Evolutionary conservation across 2,113 vertebrate species (phyloP), one percentile per base, ranked within the genome.

Genomic region (Merops nubicus): DNA sequence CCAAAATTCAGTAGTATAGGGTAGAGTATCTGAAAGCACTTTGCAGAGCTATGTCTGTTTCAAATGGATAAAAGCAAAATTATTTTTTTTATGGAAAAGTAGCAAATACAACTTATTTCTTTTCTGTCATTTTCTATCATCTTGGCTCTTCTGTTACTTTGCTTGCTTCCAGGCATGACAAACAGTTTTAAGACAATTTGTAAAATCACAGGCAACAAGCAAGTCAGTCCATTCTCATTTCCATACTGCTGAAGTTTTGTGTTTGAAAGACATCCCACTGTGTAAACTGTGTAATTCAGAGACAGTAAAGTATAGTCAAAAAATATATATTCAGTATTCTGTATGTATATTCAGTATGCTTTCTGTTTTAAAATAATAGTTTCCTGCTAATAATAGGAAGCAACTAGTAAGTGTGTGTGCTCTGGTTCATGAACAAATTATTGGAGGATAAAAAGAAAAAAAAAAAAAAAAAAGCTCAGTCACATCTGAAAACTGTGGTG

Each of bases 1-100:
- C 1, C 14, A 62, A 6, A 2, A 26, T 23, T 43, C 13, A 26
- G 1, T 57, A 20, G 5, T 20, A 48, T 5, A 45, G 8, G 5
- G 13, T 9, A 50, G 16, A 74, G 8, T 63, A 21, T 43, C 38
- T 86, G 54, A 81, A 84, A 81, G 33, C 23, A 50, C 23, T 54
- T 93, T 54, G 12, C 19, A 54, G 36, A 79, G 9, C 6, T 64
- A 2, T 38, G 6, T 20, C 20, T 47, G 9, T 68, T 63, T 59
- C 51, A 79, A 67, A 70, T 85, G 12, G 9, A 63, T 54, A 64
- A 82, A 89, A 82, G 9, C 8, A 85, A n/a, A 4, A 81, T 9
- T 26, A n/a, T 50, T 18, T 21, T 31, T 63, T 63, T 21, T 10
- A 10, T 33, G 3, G 6, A 26, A 36, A 70, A 81, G 15, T 7